Evolutionary conservation across 2,888 invertebrate species (phyloP), one percentile per base, ranked within the genome.

Genomic region (Chrysolina oricalcia): DNA sequence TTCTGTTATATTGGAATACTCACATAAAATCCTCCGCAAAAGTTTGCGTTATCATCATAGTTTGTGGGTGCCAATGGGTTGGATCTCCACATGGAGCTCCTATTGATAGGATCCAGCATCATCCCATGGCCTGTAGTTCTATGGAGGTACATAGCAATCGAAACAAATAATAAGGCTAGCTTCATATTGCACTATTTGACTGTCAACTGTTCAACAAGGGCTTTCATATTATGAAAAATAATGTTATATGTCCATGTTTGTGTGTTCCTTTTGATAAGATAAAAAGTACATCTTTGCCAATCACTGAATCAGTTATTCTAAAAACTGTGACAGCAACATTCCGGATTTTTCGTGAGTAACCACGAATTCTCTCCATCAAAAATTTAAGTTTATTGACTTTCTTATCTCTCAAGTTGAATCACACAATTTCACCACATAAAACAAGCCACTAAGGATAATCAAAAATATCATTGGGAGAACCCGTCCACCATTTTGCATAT

Each of bases 61-160:
- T 91, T 91, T 5, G 80, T 78, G 0, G 90, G 90, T 11, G 88
- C 88, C 6, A 82, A 76, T 72, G 86, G 87, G 21, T 89, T 89
- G 62, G 86, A 86, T 73, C 91, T 87, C 90, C 91, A 91, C 27
- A 91, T 86, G 48, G 91, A 90, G 73, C 90, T 89, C 74, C 91
- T 87, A 73, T 89, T 89, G 1, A 90, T 88, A 2, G 91, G 91
- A 53, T 90, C 88, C 81, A 89, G 79, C 84, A 91, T 84, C 88
- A 89, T 89, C 0, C 91, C 91, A 85, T 91, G 91, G 1, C 89
- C 89, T 23, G 82, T 70, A 70, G 86, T 86, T 73, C 79, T 40
- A 53, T 13, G 17, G n/a, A 75, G n/a, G 8, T 21, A 11, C 11
- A 53, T 0, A 21, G 21, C 53, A 53, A 53, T 5, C 10, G 1